Evolutionary conservation across 2,888 invertebrate genomes (phyloP).

Genomic region (Leptothorax acervorum): DNA sequence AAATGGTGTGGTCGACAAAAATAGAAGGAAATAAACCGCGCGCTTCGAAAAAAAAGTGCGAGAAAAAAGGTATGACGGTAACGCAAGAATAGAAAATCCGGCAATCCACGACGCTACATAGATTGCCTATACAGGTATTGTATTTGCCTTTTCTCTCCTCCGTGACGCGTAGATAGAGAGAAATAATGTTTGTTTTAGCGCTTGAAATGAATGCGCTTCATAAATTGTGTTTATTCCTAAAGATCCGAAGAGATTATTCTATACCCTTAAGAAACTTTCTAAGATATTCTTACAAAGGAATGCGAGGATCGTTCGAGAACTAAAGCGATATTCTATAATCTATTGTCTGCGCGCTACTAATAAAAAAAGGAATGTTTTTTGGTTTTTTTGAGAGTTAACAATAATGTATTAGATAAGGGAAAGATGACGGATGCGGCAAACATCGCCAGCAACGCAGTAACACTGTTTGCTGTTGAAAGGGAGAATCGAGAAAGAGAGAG

Average conservation of each 20-base stretch:
- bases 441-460: neutral
- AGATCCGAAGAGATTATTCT: neutral
- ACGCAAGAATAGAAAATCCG: conserved; percentile 34
- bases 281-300: neutral
- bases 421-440: neutral
- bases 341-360: neutral
- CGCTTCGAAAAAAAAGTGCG: neutral
- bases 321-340: neutral
- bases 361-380: neutral
- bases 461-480: conserved; percentile 7
- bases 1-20: conserved; percentile 28
- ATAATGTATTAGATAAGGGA: neutral
- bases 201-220: neutral
- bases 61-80: neutral
- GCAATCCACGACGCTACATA: neutral
- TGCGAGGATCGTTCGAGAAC: neutral
- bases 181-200: conserved; percentile 8
- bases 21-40: conserved; percentile 17
- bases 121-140: neutral
- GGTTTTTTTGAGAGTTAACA: neutral
- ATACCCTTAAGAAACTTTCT: neutral
- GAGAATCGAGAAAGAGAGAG: neutral
- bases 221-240: conserved; percentile 21
- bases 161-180: neutral
- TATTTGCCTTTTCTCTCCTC: neutral